Evolutionary conservation across 30 jellyfish, hydroid and myxozoan species (phyloP), one percentile per base, ranked within the genome.

Genomic region (Phacellophora camtschatica): DNA sequence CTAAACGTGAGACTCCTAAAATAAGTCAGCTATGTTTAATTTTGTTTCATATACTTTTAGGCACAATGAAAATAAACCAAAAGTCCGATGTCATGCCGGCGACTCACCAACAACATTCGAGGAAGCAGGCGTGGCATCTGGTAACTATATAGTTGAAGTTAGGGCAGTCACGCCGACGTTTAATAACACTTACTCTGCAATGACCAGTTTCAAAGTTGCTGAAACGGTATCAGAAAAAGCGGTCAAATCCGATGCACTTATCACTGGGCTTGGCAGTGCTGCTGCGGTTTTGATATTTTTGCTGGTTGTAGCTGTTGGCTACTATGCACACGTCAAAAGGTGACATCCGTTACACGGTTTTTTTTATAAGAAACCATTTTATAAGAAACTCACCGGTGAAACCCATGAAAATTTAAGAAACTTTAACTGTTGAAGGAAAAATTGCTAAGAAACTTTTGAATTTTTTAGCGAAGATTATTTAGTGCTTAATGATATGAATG

Each of bases 91-190:
- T 53, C 86, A 64, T 15, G 95, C 84, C 1, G 97, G 96, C 32
- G 19, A 46, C 67, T 29, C n/a, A 35, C 87, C 82, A 18, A 78
- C 99, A n/a, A 55, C 53, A 28, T 65, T 93, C 61, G 66, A 34
- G 9, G 86, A 80, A 35, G 66, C 30, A 34, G 88, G 91, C 18
- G 83, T 73, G 15, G 91, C 91, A 57, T 92, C 97, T 18, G 99
- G 99, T 30, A 83, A 86, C 45, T 93, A 85, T 46, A 30, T 85
- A 28, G 51, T 81, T 10, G 72, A 87, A 19, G 56, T 86, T 57
- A 96, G 90, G 3, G 99, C 97, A 0, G 74, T 80, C 20, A 88
- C 92, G 41, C 99, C 99, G 39, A 97, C 96, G 23, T 95, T 94
- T 10, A 93, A 86, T 66, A 95, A 95, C 3, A 62, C 97, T 3